Evolutionary conservation across 2,113 vertebrate genomes (phyloP), one percentile per base, ranked within the genome.

Genomic region (Anoplopoma fimbria): DNA sequence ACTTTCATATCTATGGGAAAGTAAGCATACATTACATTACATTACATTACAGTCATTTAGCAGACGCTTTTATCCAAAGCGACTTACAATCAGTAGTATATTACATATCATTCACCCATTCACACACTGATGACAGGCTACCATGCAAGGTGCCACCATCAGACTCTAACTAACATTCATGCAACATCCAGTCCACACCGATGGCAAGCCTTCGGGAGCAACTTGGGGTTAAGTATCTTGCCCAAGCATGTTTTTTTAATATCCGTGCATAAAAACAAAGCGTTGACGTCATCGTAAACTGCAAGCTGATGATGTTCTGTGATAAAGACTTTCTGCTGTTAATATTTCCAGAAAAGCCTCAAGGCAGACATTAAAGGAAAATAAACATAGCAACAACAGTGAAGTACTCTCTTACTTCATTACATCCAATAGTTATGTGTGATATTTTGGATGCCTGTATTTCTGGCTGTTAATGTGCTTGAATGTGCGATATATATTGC

Each of bases 381-480:
- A 29, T n/a, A 15, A 55, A 72, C 51, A 51, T 15, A n/a, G n/a
- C n/a, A n/a, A 25, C 58, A 25, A 23, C 25, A 70, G 25, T 64
- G n/a, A 68, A 63, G 42, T 19, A 9, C 33, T 23, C 12, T 49
- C 47, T 27, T 63, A 14, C 51, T n/a, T n/a, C n/a, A n/a, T n/a
- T n/a, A 45, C 25, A 31, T 19, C 29, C 19, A 3, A 21, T 64
- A 38, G 25, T 27, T 23, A 55, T 23, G 15, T 47, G 23, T 76
- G 42, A 42, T 58, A 58, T 47, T n/a, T n/a, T 25, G 29, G 64
- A 55, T 70, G 34, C 33, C 25, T 36, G 36, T 64, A 61, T 63
- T 60, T 75, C 62, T 73, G 69, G 60, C 47, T 72, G 15, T 36
- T n/a, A 45, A 58, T 70, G 25, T 33, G 19, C 51, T 57, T n/a